Conservation (phyloP, 2,888 invertebrate genomes). For the Himalopsyche anomala region DNA sequence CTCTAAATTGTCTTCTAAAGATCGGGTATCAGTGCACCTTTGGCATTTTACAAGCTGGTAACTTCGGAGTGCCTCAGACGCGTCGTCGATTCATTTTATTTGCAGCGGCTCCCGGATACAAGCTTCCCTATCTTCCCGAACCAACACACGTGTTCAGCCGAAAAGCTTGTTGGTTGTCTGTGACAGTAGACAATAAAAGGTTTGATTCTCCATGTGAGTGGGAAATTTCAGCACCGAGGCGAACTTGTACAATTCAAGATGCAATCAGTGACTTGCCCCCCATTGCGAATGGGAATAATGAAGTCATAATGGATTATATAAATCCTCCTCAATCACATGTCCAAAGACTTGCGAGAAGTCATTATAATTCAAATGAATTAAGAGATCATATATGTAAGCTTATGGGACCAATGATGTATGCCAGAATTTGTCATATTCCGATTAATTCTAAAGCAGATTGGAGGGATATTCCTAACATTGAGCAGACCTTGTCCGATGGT, state of each 20-base stretch:
- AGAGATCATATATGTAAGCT: conserved; percentile 76
- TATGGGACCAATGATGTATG: conserved; percentile 73
- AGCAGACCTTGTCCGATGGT: conserved; percentile 72
- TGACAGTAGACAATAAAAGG: conserved; percentile 71
- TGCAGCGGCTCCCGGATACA: conserved; percentile 76
- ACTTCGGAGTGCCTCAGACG: conserved; percentile 77
- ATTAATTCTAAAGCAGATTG: conserved; percentile 74
- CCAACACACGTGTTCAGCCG: conserved; percentile 74
- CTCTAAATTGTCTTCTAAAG: conserved; percentile 72
- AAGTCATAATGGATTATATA: conserved; percentile 71
- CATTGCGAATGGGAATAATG: conserved; percentile 71
- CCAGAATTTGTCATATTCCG: conserved; percentile 75
- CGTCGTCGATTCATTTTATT: conserved; percentile 75
- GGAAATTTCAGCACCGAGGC: conserved; percentile 72
- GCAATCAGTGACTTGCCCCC: conserved; percentile 75
- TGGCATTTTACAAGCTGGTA: conserved; percentile 76
- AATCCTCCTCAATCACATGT: conserved; percentile 72
- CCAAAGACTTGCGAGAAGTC: conserved; percentile 70
- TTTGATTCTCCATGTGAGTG: conserved; percentile 67
- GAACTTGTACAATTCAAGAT: conserved; percentile 70
- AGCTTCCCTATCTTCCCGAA: conserved; percentile 74
- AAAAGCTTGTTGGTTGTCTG: conserved; percentile 70
- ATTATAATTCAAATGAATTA: conserved; percentile 66
- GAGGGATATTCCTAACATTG: conserved; percentile 76
- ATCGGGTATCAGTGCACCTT: conserved; percentile 78